A percentile compares a stretch with the other conserved stretches of the same genome.
These are phyloP conservation scores for Ahaetulla prasina DNA, from an alignment of 2,113 vertebrate genomes.

Conservation along the genomic window DNA sequence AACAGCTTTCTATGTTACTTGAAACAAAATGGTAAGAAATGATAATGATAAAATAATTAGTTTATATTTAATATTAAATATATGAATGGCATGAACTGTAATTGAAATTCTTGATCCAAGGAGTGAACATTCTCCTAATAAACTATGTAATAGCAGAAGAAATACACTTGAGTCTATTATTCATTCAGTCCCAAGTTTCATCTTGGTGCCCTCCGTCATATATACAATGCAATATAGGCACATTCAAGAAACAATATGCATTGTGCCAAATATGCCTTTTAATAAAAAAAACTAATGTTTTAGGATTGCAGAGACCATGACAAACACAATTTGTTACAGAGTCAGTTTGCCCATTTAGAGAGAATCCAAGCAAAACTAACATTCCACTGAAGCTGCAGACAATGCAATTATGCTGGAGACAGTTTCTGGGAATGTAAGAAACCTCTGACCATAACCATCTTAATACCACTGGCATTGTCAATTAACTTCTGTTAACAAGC, in stretches of 20 bases:
- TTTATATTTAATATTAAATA: neutral
- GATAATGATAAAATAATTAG: neutral
- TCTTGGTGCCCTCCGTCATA: neutral
- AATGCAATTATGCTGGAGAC: neutral
- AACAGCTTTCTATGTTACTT: neutral
- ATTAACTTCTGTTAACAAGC: neutral
- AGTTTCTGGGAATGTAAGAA: neutral
- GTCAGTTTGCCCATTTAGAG: slow-evolving; percentile 13
- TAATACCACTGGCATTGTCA: neutral
- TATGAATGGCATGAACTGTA: neutral
- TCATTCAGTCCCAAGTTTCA: rapidly evolving
- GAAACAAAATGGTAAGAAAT: neutral
- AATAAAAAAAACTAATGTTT: slow-evolving; percentile 26
- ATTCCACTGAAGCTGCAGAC: neutral
- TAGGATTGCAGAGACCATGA: slow-evolving; percentile 26
- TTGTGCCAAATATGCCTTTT: neutral
- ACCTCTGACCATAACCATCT: neutral
- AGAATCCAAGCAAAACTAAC: neutral
- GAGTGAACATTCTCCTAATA: neutral
- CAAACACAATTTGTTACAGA: slow-evolving; percentile 37
- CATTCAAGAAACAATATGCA: slow-evolving; percentile 8
- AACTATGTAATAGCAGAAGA: neutral
- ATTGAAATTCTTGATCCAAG: neutral
- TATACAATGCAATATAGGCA: neutral
- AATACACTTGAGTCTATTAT: neutral